Conservation (phyloP, 2,113 vertebrate species). For the Hylia prasina region DNA sequence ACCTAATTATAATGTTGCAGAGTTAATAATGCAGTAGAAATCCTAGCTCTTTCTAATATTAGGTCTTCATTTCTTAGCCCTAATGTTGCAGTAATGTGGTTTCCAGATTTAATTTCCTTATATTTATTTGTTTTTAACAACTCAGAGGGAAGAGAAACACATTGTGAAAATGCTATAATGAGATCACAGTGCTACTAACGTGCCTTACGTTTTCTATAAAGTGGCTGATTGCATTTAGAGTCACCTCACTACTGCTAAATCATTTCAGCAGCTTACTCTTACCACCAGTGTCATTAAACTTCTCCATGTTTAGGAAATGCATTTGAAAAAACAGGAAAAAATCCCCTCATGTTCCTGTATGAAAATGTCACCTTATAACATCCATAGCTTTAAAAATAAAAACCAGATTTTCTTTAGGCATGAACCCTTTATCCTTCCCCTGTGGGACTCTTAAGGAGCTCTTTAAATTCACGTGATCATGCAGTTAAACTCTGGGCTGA, state of each 20-base stretch:
- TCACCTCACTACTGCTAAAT: slow-evolving; percentile 3
- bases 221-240: neutral
- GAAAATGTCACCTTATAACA: slow-evolving; percentile 36
- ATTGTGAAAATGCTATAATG: slow-evolving; percentile 26
- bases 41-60: slow-evolving; percentile 3
- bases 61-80: slow-evolving; percentile 13
- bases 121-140: slow-evolving; percentile 47
- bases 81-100: neutral
- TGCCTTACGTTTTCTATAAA: neutral
- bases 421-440: slow-evolving; percentile 23
- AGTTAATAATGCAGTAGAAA: slow-evolving; percentile 25
- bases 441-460: neutral
- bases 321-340: neutral
- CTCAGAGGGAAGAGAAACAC: neutral
- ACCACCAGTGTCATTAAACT: neutral
- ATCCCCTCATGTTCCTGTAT: neutral
- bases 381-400: slow-evolving; percentile 30
- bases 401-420: slow-evolving; percentile 3
- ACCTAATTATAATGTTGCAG: neutral
- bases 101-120: slow-evolving; percentile 47
- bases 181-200: slow-evolving; percentile 1
- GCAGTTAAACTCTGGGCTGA: slow-evolving; percentile 28
- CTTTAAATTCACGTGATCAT: neutral
- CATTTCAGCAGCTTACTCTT: slow-evolving; percentile 22
- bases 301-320: slow-evolving; percentile 12